A percentile compares a stretch with the other conserved stretches of the same genome.
Evolutionary conservation across 2,888 invertebrate species (phyloP).

Genomic region (Drymonia ruficornis): DNA sequence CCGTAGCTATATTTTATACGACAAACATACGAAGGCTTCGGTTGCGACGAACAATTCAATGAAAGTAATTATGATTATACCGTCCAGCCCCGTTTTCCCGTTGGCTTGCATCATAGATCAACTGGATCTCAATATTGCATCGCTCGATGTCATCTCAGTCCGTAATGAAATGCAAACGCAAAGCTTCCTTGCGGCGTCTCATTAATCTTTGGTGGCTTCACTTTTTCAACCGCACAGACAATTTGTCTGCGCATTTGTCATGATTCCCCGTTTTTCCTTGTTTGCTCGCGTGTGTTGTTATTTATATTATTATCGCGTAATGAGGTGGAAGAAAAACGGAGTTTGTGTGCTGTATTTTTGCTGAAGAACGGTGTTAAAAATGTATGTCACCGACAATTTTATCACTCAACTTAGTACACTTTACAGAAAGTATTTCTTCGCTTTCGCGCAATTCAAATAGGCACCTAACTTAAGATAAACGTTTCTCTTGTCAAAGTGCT

Average conservation of each 20-base stretch:
- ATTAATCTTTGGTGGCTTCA: slow-evolving; percentile 71
- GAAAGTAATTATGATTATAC: too few species aligned
- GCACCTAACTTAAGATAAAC: too few species aligned
- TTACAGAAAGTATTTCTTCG: too few species aligned
- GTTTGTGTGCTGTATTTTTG: neutral
- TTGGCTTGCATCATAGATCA: too few species aligned
- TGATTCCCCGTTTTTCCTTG: slow-evolving; percentile 57
- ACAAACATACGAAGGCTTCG: too few species aligned
- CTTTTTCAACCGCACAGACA: slow-evolving; percentile 68
- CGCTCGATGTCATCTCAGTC: slow-evolving; percentile 38
- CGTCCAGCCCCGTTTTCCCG: too few species aligned
- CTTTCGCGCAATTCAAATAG: too few species aligned
- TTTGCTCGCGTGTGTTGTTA: slow-evolving; percentile 42
- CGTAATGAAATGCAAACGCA: slow-evolving; percentile 74
- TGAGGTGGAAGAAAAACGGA: slow-evolving; percentile 13
- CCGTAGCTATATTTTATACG: too few species aligned
- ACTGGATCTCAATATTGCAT: slow-evolving; percentile 15
- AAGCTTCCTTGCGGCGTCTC: slow-evolving; percentile 59
- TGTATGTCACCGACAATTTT: neutral
- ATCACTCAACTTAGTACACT: too few species aligned
- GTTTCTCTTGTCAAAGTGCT: too few species aligned
- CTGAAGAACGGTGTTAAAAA: neutral
- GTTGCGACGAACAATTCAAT: too few species aligned
- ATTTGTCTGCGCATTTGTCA: slow-evolving; percentile 69
- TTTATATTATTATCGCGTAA: slow-evolving; percentile 31